These are phyloP conservation scores for Thecocarcelia acutangulata DNA, from an alignment of 2,888 invertebrate species.

Conservation along the genomic window DNA sequence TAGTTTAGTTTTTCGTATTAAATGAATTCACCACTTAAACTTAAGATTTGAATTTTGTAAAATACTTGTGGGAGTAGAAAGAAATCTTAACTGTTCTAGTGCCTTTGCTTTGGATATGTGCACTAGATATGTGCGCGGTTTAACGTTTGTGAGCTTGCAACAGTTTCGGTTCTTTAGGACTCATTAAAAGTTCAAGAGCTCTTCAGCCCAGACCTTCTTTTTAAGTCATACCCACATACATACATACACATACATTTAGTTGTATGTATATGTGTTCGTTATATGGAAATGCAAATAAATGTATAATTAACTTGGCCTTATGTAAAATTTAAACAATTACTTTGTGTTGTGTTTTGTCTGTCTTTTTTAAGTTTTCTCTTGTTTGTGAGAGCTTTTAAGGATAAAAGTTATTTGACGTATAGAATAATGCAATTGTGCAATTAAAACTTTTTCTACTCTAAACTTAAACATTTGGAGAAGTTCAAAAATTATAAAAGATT, in stretches of 20 bases:
- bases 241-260: too few relatives aligned
- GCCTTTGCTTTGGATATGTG: not conserved
- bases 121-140: not conserved
- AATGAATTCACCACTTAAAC: not conserved
- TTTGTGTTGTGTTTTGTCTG: not conserved
- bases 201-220: constrained; percentile 44
- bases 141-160: not conserved
- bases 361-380: not conserved
- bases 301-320: not conserved
- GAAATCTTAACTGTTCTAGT: constrained; percentile 6
- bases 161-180: constrained; percentile 28
- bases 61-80: constrained; percentile 2
- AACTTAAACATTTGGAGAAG: too few relatives aligned
- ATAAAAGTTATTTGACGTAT: too few relatives aligned
- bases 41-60: not conserved
- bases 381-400: too few relatives aligned
- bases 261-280: too few relatives aligned
- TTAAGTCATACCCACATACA: too few relatives aligned
- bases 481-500: too few relatives aligned
- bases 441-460: too few relatives aligned
- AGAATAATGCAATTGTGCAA: too few relatives aligned
- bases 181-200: constrained; percentile 59
- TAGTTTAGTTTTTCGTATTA: constrained; percentile 4
- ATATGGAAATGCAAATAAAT: not conserved
- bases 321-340: not conserved